Evolutionary conservation across 2,888 invertebrate species (phyloP).

Genomic region (Pilophorus perplexus): DNA sequence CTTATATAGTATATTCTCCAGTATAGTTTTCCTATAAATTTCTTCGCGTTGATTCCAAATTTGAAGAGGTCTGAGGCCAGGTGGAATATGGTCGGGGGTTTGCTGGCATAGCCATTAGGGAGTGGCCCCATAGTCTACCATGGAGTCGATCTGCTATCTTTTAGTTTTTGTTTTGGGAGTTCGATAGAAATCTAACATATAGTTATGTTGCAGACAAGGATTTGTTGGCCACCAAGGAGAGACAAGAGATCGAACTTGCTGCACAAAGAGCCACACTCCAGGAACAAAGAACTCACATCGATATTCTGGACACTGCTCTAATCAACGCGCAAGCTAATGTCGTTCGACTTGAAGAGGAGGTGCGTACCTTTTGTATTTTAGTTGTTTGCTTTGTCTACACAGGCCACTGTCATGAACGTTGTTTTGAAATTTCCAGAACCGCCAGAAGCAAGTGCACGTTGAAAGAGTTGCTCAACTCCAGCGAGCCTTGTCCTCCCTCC

Average conservation of each 20-base stretch:
- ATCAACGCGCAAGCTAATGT: conserved; percentile 88
- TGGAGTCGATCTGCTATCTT: too few relatives aligned
- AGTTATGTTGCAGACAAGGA: conserved; percentile 71
- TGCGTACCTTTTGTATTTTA: conserved; percentile 52
- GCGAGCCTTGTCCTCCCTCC: conserved; percentile 74
- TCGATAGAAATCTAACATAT: too few relatives aligned
- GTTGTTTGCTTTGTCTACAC: neutral
- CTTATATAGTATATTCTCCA: too few relatives aligned
- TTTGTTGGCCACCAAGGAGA: conserved; percentile 80
- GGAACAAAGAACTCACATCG: conserved; percentile 89
- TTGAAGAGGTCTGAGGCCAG: too few relatives aligned
- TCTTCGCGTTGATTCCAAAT: too few relatives aligned
- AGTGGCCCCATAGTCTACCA: too few relatives aligned
- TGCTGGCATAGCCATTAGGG: too few relatives aligned
- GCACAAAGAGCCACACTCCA: conserved; percentile 85
- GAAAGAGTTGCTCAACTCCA: conserved; percentile 82
- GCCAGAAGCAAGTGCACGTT: conserved; percentile 79
- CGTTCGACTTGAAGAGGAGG: conserved; percentile 83
- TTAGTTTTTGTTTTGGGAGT: too few relatives aligned
- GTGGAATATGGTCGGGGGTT: too few relatives aligned
- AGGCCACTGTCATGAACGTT: neutral
- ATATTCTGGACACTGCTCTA: conserved; percentile 85
- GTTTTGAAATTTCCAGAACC: conserved; percentile 58
- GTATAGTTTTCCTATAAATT: too few relatives aligned
- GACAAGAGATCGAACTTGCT: conserved; percentile 86